A percentile compares a stretch with the other conserved stretches of the same genome.
These are phyloP conservation scores for Macrostomum lignano DNA, from an alignment of 1,140 invertebrate species.

Conservation along the genomic window DNA sequence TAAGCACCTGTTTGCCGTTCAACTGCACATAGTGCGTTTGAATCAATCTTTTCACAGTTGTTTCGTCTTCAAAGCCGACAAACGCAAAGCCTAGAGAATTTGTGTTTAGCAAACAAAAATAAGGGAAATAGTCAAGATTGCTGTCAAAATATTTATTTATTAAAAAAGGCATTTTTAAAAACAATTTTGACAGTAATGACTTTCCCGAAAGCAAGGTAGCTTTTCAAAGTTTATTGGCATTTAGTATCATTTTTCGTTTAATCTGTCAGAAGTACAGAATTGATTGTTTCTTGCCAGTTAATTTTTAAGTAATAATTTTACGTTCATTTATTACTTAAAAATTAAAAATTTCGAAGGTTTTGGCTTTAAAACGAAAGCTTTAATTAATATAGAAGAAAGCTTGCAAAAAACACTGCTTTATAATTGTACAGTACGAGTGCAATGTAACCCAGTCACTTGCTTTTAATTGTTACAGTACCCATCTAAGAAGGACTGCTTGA, in stretches of 20 bases:
- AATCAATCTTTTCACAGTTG: conserved; percentile 2
- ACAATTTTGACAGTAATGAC: not conserved
- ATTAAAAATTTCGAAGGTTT: not conserved
- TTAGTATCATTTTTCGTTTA: not conserved
- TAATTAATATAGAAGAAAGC: not conserved
- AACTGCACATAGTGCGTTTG: not conserved
- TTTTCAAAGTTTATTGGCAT: not conserved
- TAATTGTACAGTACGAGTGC: conserved; percentile 2
- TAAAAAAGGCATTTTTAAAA: not conserved
- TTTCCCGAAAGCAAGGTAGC: not conserved
- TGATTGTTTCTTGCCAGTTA: not conserved
- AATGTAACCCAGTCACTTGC: no score
- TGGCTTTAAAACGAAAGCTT: not conserved
- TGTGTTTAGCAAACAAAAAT: not conserved
- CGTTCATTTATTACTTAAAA: conserved; percentile 1
- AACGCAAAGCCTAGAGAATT: conserved; percentile 2
- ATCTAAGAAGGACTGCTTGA: no score
- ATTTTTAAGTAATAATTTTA: conserved; percentile 3
- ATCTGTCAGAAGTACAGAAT: not conserved
- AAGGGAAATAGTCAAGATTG: not conserved
- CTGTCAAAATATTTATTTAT: not conserved
- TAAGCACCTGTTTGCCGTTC: conserved; percentile 2
- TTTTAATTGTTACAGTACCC: no score
- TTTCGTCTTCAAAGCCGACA: conserved; percentile 4
- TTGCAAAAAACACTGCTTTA: conserved; percentile 2